Base-by-base conservation (phyloP, 92 coral and sea anemone genomes). In the Muricea muricata region DNA sequence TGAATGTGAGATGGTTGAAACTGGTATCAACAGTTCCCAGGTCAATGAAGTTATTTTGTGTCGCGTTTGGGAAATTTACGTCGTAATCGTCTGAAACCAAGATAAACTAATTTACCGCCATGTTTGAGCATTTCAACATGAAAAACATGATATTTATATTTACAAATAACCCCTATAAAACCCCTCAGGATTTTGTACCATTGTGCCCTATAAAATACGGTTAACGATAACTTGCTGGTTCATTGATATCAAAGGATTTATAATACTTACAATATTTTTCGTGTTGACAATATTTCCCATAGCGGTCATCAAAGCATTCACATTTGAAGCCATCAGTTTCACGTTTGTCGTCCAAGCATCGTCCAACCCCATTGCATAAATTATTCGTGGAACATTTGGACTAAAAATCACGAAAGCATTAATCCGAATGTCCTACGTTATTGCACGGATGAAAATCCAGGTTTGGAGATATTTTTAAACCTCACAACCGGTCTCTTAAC, bases 61-160 rank as follows among this genome's bases (percentile, higher is more conserved):
- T 1, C 4, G 1, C 14, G n/a, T 35, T 8, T 0, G 61, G 34
- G 24, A 74, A 74, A 15, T 6, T 25, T 6, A 74, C 13, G 24
- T 74, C 80, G 17, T 74, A 74, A 35, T 74, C 80, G 14, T 74
- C 80, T 74, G 15, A 42, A 41, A 37, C 15, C 21, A 6, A 72
- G 24, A 14, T 37, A 32, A 7, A 72, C 10, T n/a, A n/a, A n/a
- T n/a, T n/a, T n/a, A n/a, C n/a, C n/a, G n/a, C n/a, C n/a, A n/a
- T n/a, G n/a, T n/a, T n/a, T n/a, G n/a, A n/a, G n/a, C n/a, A n/a
- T n/a, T n/a, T n/a, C n/a, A n/a, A n/a, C n/a, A n/a, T n/a, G n/a
- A n/a, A n/a, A n/a, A n/a, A n/a, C n/a, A n/a, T n/a, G n/a, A n/a
- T n/a, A n/a, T n/a, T n/a, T n/a, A n/a, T n/a, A n/a, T n/a, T n/a